These are phyloP conservation scores for Sinotaia quadrata DNA, from an alignment of 2,888 invertebrate genomes.

Conservation along the genomic window DNA sequence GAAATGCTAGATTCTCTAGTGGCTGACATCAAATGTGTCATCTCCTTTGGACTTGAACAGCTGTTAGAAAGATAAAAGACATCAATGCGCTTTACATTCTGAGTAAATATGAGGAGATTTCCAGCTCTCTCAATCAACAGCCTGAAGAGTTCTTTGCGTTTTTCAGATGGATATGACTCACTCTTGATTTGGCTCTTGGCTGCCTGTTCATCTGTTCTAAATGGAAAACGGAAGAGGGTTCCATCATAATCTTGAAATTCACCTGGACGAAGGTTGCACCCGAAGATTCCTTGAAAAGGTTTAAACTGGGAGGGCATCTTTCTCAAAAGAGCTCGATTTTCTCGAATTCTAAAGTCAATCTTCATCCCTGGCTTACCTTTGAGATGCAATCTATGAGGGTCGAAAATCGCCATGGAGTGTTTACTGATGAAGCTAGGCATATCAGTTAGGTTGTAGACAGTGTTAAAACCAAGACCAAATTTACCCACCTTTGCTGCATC, in stretches of 20 bases:
- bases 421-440: conserved; percentile 67
- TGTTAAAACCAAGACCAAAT: conserved; percentile 68
- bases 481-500: conserved; percentile 59
- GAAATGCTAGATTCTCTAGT: background rate
- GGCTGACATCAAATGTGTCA: background rate
- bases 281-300: conserved; percentile 58
- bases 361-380: conserved; percentile 51
- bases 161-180: conserved; percentile 46
- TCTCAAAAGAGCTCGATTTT: conserved; percentile 40
- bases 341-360: conserved; percentile 41
- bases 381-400: conserved; percentile 63
- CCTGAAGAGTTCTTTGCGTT: conserved; percentile 54
- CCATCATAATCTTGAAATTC: conserved; percentile 38
- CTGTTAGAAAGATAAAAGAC: conserved; percentile 48
- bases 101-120: conserved; percentile 65
- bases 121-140: conserved; percentile 53
- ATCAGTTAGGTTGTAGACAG: conserved; percentile 69
- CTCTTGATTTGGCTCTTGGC: conserved; percentile 58
- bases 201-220: conserved; percentile 61
- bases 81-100: conserved; percentile 56
- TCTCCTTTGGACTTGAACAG: background rate
- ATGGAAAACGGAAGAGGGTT: conserved; percentile 66
- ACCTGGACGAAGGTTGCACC: conserved; percentile 39
- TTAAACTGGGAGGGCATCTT: conserved; percentile 52
- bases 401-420: conserved; percentile 64